Evolutionary conservation across 2,888 invertebrate genomes (phyloP).

Genomic region (Petrophora chlorosata): DNA sequence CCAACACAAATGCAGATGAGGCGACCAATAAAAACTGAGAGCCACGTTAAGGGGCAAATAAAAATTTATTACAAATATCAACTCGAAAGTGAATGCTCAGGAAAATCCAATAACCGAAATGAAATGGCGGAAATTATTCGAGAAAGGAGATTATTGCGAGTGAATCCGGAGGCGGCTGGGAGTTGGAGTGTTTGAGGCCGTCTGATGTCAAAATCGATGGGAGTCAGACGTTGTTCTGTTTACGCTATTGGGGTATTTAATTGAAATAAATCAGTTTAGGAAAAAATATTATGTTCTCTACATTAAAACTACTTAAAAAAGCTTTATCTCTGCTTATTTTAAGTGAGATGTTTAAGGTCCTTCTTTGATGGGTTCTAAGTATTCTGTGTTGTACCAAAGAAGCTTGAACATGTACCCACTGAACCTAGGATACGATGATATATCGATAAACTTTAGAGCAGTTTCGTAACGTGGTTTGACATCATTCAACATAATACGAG

Average conservation of each 20-base stretch:
- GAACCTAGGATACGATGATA: too few relatives aligned
- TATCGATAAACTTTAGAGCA: too few relatives aligned
- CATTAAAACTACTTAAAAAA: too few relatives aligned
- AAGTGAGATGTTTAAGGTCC: too few relatives aligned
- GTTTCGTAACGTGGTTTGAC: too few relatives aligned
- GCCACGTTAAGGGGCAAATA: conserved; percentile 57
- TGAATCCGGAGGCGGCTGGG: conserved; percentile 46
- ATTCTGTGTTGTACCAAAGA: too few relatives aligned
- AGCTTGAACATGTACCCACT: too few relatives aligned
- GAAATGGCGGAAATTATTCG: conserved; percentile 67
- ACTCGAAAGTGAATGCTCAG: conserved; percentile 48
- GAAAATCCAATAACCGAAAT: conserved; percentile 69
- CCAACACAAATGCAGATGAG: conserved; percentile 47
- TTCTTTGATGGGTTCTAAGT: too few relatives aligned
- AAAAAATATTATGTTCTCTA: too few relatives aligned
- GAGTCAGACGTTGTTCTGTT: conserved; percentile 23
- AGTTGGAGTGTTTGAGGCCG: conserved; percentile 20
- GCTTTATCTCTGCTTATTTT: too few relatives aligned
- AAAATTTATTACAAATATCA: conserved; percentile 74
- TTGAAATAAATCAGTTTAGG: background rate
- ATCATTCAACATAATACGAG: too few relatives aligned
- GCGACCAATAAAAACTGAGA: conserved; percentile 56
- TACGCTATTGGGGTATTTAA: conserved; percentile 6
- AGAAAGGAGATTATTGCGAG: conserved; percentile 61
- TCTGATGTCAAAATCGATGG: conserved; percentile 49